A percentile compares a stretch with the other conserved stretches of the same genome.
Evolutionary conservation across 2,113 vertebrate genomes (phyloP).

Genomic region (Ramphastos sulfuratus): DNA sequence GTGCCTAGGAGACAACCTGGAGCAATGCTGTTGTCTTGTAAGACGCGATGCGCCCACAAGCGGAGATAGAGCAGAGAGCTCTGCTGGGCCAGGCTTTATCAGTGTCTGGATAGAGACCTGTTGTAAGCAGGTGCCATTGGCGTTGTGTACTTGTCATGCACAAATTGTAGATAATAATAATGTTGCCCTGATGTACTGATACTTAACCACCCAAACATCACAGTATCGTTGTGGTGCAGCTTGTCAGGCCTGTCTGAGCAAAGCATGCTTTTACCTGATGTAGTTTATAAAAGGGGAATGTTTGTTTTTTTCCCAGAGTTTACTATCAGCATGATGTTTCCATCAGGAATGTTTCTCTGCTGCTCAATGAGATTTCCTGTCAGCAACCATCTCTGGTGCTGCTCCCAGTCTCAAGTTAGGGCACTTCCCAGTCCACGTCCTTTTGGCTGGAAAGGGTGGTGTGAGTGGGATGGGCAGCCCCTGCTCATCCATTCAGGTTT

Average conservation of each 20-base stretch:
- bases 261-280: neutral
- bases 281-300: neutral
- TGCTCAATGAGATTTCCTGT: neutral
- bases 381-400: neutral
- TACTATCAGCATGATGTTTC: neutral
- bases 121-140: neutral
- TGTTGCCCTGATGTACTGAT: neutral
- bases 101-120: neutral
- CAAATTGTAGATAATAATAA: neutral
- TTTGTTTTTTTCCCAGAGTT: neutral
- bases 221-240: neutral
- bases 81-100: neutral
- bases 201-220: accelerated
- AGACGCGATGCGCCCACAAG: neutral
- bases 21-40: neutral
- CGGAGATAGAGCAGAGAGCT: neutral
- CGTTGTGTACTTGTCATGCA: neutral
- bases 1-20: neutral
- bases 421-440: neutral
- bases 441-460: neutral
- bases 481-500: neutral
- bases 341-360: neutral
- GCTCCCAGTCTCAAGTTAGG: neutral
- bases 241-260: neutral
- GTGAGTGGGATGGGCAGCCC: neutral